Evolutionary conservation across 2,113 vertebrate species (phyloP).

Genomic region (Alouatta palliata): DNA sequence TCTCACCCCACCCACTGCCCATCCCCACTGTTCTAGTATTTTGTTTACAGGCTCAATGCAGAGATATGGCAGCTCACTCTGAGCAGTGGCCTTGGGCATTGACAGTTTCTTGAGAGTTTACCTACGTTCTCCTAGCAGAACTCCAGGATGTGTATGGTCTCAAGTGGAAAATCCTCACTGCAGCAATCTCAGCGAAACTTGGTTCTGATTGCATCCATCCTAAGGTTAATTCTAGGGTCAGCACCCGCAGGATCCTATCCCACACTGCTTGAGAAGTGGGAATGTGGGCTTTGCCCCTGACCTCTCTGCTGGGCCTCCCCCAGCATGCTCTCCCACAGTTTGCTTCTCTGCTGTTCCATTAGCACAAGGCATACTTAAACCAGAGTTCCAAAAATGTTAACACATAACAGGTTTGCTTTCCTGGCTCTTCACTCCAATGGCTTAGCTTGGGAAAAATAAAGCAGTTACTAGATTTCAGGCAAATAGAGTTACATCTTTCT

Average conservation of each 20-base stretch:
- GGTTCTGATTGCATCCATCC: background rate
- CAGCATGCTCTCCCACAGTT: background rate
- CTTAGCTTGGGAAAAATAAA: background rate
- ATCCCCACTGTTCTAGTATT: background rate
- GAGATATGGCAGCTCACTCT: background rate
- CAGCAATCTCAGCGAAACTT: background rate
- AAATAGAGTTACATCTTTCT: background rate
- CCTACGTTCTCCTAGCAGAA: accelerated
- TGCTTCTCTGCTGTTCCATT: background rate
- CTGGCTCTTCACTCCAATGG: background rate
- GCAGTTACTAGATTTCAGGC: background rate
- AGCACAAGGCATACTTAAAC: background rate
- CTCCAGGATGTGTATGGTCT: background rate
- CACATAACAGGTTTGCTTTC: background rate
- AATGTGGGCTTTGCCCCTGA: accelerated
- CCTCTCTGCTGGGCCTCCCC: background rate
- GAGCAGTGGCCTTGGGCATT: accelerated
- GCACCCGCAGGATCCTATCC: background rate
- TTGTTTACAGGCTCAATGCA: accelerated
- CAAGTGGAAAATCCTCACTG: background rate
- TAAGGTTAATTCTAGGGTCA: background rate
- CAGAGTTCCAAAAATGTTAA: background rate
- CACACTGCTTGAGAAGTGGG: background rate
- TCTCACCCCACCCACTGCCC: accelerated
- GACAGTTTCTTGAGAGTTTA: background rate